Conservation (phyloP, 1,140 invertebrate genomes). For the Diorhabda carinulata region DNA sequence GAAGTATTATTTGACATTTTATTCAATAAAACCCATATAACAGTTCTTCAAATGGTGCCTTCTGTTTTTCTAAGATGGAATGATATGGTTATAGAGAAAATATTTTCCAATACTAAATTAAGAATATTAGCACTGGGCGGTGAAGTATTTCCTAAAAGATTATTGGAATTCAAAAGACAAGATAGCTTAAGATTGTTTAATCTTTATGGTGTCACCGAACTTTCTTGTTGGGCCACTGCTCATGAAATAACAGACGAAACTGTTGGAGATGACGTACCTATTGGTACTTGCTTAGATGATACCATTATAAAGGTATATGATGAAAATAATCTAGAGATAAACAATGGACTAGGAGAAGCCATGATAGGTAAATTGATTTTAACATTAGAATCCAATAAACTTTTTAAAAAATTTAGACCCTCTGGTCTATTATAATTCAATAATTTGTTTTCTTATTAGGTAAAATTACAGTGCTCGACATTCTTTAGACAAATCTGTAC, state of each 20-base stretch:
- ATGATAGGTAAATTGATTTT: conserved; percentile 40
- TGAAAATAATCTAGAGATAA: conserved; percentile 35
- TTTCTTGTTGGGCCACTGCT: conserved; percentile 77
- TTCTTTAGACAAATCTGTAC: too few species aligned
- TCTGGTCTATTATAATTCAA: too few species aligned
- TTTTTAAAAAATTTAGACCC: too few species aligned
- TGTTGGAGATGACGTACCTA: conserved; percentile 45
- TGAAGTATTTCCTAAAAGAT: conserved; percentile 54
- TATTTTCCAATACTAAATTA: conserved; percentile 56
- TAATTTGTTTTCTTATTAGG: too few species aligned
- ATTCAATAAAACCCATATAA: conserved; percentile 52
- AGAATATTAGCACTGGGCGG: conserved; percentile 61
- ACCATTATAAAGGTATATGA: conserved; percentile 57
- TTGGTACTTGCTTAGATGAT: conserved; percentile 60
- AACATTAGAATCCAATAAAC: too few species aligned
- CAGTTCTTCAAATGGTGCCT: conserved; percentile 74
- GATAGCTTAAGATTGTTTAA: conserved; percentile 57
- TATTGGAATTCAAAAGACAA: conserved; percentile 22
- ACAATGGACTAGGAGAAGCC: conserved; percentile 54
- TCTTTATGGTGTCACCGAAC: conserved; percentile 79
- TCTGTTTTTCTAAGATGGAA: conserved; percentile 62
- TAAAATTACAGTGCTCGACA: too few species aligned
- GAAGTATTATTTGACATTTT: conserved; percentile 50
- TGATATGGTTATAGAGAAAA: conserved; percentile 52
- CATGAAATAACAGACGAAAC: conserved; percentile 49